A percentile compares a stretch with the other conserved stretches of the same genome.
phyloP scores from a whole-genome alignment of 35 echinoderm and acorn worm species.

The Lytechinus variegatus region DNA sequence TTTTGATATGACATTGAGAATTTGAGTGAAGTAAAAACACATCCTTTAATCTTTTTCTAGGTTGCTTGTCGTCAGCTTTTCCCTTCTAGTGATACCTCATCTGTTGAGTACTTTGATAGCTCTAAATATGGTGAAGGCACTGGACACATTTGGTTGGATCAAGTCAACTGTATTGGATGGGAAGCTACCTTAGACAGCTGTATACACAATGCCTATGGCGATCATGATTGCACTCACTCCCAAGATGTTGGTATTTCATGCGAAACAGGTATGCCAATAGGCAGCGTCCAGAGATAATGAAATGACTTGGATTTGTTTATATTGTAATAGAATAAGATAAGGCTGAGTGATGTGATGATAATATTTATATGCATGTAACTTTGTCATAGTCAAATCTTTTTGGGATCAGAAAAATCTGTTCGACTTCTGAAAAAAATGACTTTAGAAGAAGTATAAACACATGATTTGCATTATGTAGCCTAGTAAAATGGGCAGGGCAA shows the following conservation, averaged over 20 bases:
- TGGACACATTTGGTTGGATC: neutral
- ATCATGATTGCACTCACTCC: neutral
- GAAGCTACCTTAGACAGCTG: neutral
- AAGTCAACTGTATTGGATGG: neutral
- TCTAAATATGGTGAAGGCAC: conserved; percentile 11
- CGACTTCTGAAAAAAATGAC: too few species aligned
- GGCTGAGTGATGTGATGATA: too few species aligned
- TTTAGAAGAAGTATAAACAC: too few species aligned
- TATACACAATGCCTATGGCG: neutral
- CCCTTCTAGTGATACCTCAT: neutral
- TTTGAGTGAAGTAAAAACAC: neutral
- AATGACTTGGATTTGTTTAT: too few species aligned
- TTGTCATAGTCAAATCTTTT: too few species aligned
- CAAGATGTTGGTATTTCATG: neutral
- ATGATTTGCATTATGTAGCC: too few species aligned
- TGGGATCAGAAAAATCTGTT: too few species aligned
- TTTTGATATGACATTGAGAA: neutral
- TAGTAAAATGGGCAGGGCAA: too few species aligned
- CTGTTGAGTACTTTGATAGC: neutral
- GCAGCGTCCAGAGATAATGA: neutral
- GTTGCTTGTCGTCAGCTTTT: neutral
- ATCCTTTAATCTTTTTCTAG: neutral
- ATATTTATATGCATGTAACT: too few species aligned
- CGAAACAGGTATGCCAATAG: neutral
- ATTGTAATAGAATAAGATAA: too few species aligned